These are phyloP conservation scores for Garrulus glandarius DNA, from an alignment of 2,797 vertebrate species.

Conservation along the genomic window DNA sequence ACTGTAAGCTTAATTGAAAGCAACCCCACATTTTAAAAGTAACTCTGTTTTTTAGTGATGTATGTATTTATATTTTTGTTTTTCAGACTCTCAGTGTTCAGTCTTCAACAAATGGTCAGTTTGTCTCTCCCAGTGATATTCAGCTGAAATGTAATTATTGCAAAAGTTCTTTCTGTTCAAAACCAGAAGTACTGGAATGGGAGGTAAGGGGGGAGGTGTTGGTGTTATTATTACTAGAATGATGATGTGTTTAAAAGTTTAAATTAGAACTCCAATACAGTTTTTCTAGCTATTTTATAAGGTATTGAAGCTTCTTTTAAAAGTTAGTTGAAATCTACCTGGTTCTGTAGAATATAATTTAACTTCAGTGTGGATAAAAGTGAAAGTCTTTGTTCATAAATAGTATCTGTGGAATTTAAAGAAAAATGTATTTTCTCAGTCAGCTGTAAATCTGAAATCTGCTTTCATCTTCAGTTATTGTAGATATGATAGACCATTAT, in stretches of 20 bases:
- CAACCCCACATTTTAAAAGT: neutral
- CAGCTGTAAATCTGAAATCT: neutral
- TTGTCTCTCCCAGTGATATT: constrained; percentile 80
- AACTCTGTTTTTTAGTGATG: neutral
- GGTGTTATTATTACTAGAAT: neutral
- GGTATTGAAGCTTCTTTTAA: neutral
- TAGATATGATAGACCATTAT: neutral
- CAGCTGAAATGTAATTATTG: constrained; percentile 98
- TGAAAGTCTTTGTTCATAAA: neutral
- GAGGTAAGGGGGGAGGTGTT: constrained; percentile 82
- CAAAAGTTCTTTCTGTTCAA: constrained; percentile 90
- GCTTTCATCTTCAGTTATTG: neutral
- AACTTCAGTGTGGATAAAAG: neutral
- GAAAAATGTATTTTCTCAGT: neutral
- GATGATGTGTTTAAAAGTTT: neutral
- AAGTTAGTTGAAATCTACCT: neutral
- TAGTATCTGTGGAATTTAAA: neutral
- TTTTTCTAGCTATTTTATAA: neutral
- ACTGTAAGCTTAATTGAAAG: neutral
- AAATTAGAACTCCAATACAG: neutral
- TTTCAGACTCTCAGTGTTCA: constrained; percentile 88
- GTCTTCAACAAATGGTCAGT: constrained; percentile 87
- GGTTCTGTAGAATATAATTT: neutral
- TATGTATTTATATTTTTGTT: constrained; percentile 29
- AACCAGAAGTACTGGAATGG: constrained; percentile 95